These are phyloP conservation scores for Chelon auratus DNA, from an alignment of 2,797 vertebrate species.

Conservation along the genomic window DNA sequence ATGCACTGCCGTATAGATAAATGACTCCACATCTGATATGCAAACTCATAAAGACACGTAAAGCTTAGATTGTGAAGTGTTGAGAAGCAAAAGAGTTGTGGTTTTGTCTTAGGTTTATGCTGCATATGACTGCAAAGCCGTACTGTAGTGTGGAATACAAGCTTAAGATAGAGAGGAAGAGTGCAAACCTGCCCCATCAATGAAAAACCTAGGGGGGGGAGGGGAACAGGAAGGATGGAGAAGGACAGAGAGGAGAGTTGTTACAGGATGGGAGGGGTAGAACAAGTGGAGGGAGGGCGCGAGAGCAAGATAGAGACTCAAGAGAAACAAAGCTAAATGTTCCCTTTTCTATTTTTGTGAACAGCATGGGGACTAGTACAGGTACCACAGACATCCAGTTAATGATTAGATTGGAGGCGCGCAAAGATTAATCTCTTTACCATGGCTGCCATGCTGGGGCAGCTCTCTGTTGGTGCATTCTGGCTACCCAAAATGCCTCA, in stretches of 20 bases:
- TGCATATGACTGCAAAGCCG: constrained; percentile 65
- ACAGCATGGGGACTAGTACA: constrained; percentile 71
- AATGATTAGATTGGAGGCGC: constrained; percentile 76
- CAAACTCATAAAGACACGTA: constrained; percentile 16
- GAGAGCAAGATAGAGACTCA: constrained; percentile 71
- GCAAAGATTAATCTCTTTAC: constrained; percentile 70
- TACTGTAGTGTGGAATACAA: constrained; percentile 51
- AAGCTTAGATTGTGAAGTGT: constrained; percentile 19
- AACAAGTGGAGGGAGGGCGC: constrained; percentile 66
- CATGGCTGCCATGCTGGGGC: constrained; percentile 24
- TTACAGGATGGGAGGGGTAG: constrained; percentile 74
- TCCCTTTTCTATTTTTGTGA: constrained; percentile 81
- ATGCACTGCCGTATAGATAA: constrained; percentile 17
- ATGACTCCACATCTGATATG: constrained; percentile 9
- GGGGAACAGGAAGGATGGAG: constrained; percentile 81
- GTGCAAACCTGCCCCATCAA: constrained; percentile 77
- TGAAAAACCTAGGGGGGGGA: constrained; percentile 75
- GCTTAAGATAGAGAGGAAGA: constrained; percentile 52
- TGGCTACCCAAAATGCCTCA: constrained; percentile 64
- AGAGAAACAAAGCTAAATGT: constrained; percentile 80
- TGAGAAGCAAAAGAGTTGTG: constrained; percentile 10
- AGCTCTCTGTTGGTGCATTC: constrained; percentile 37
- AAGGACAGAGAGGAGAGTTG: constrained; percentile 81
- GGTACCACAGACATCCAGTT: constrained; percentile 70
- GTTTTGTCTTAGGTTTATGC: constrained; percentile 51